Base-by-base conservation (phyloP, 1,140 invertebrate species). In the Lepidurus arcticus region DNA sequence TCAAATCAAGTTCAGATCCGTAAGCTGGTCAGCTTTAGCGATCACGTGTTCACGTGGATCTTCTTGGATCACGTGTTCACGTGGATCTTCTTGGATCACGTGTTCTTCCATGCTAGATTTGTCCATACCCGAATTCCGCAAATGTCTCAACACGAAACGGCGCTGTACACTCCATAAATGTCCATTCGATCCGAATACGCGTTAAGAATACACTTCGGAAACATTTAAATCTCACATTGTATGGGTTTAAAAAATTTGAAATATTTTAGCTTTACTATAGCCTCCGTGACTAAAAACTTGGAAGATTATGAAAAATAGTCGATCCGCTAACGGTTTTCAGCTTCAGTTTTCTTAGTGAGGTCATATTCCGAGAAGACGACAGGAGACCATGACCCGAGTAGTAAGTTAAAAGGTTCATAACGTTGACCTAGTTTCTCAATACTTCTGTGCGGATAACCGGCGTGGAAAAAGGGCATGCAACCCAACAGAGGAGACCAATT, bases 81-180 rank as follows among this genome's bases (percentile, higher is more conserved):
- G 44, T 76, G 7, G 43, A 26, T 44, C 75, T 47, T 76, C 75
- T 42, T 76, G 42, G 13, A 16, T 7, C 10, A 76, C 24, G 42
- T 76, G 75, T 8, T 44, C 47, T 44, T 76, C 75, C 43, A 76
- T 47, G 21, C 8, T 42, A 44, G 21, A 5, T 44, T 76, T 76
- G 75, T 43, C 44, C 43, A 76, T 47, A 6, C 75, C 81, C n/a
- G 81, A 78, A 42, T 82, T 80, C 13, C 79, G 65, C 7, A 81
- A 76, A 34, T 81, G 47, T 44, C 80, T 42, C 24, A 82, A 73
- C 8, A 80, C 74, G 42, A 82, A 82, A 34, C 79, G 45, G 42
- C 81, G 45, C 73, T 81, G 81, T 45, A 81, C 81, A 0, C 9
- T n/a, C 81, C 81, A 82, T 44, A 47, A 45, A 13, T 73, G 44